Conservation (phyloP, 2,888 invertebrate genomes). For the Chrysotoxum bicinctum region DNA sequence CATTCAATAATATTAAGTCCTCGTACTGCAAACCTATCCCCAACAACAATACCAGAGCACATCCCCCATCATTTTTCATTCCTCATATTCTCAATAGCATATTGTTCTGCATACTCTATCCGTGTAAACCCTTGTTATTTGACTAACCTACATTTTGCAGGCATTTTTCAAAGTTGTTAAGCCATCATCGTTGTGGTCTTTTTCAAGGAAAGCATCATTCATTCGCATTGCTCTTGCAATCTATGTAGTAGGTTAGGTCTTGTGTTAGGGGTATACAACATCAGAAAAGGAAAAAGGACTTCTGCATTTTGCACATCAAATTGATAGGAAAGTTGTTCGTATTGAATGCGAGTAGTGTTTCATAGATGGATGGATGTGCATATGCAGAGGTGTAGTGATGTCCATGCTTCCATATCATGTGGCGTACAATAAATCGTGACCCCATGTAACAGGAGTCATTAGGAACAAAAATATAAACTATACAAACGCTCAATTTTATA, state of each 20-base stretch:
- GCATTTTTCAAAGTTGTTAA: conserved; percentile 63
- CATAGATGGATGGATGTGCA: not conserved
- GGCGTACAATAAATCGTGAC: conserved; percentile 57
- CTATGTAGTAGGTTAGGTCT: not conserved
- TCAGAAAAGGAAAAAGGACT: conserved; percentile 34
- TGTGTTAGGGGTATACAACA: not conserved
- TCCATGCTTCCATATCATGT: not conserved
- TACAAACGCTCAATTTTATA: conserved; percentile 38
- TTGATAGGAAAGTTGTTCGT: conserved; percentile 31
- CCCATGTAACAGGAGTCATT: conserved; percentile 61
- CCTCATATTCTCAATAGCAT: conserved; percentile 20
- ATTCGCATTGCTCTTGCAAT: conserved; percentile 27
- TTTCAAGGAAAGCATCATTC: conserved; percentile 53
- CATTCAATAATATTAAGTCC: conserved; percentile 1
- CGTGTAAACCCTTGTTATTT: conserved; percentile 57
- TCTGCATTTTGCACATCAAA: conserved; percentile 58
- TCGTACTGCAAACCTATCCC: not conserved
- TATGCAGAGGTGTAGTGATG: not conserved
- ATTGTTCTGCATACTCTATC: conserved; percentile 19
- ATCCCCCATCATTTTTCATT: conserved; percentile 45
- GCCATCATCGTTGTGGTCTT: conserved; percentile 65
- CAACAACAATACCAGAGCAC: conserved; percentile 25
- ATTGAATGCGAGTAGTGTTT: conserved; percentile 2
- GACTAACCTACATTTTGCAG: conserved; percentile 66
- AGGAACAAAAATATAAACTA: conserved; percentile 52